A percentile compares a stretch with the other conserved stretches of the same genome.
These are phyloP conservation scores for Leucophenga varia DNA, from an alignment of 1,140 invertebrate species.

Conservation along the genomic window DNA sequence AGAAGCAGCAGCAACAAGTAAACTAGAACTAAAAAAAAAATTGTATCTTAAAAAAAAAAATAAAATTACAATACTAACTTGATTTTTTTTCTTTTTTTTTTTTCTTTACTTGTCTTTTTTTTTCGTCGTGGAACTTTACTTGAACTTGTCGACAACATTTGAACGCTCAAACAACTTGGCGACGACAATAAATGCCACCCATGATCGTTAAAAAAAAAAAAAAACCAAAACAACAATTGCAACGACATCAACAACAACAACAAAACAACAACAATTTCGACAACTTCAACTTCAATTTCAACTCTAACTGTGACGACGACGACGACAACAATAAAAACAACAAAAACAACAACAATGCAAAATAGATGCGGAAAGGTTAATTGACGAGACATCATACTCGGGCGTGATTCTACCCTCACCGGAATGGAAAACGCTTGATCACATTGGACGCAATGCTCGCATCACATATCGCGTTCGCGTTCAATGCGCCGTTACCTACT, in stretches of 20 bases:
- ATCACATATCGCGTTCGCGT: conserved; percentile 88
- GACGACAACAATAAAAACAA: conserved; percentile 8
- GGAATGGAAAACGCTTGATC: conserved; percentile 87
- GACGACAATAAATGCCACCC: not conserved
- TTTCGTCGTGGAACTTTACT: not conserved
- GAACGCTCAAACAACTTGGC: conserved; percentile 27
- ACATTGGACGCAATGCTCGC: conserved; percentile 71
- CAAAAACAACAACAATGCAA: conserved; percentile 35
- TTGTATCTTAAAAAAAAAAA: too few species aligned
- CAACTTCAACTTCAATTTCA: conserved; percentile 7
- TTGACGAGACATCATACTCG: conserved; percentile 86
- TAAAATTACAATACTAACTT: conserved; percentile 20
- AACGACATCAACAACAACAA: conserved; percentile 48
- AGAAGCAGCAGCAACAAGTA: conserved; percentile 16
- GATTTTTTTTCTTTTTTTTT: conserved; percentile 11
- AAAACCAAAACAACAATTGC: conserved; percentile 2
- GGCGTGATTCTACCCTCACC: conserved; percentile 84
- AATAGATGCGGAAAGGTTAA: conserved; percentile 70
- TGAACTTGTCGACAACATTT: conserved; percentile 16
- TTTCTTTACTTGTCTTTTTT: not conserved
- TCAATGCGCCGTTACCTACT: conserved; percentile 87
- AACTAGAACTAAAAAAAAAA: conserved; percentile 29
- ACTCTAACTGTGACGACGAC: conserved; percentile 19
- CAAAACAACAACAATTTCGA: conserved; percentile 8
- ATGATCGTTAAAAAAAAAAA: not conserved